Conservation (phyloP, 1,140 invertebrate genomes). For the Pantala flavescens region DNA sequence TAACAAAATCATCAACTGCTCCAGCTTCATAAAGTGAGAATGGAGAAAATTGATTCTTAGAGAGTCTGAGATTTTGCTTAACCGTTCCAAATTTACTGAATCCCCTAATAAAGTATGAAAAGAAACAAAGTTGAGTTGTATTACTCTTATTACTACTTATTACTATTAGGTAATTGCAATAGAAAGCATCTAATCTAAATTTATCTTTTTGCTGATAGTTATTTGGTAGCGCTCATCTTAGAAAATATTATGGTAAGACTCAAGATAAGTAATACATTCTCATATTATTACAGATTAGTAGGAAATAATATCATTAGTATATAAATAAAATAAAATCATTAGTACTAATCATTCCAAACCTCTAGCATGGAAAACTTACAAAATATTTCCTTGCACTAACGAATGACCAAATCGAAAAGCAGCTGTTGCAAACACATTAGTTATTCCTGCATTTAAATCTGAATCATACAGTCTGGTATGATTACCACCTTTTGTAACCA, state of each 20-base stretch:
- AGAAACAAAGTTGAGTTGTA: no score
- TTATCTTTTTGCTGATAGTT: no score
- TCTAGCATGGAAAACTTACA: constrained; percentile 29
- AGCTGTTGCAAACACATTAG: constrained; percentile 52
- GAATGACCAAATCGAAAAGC: constrained; percentile 54
- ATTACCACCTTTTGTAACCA: constrained; percentile 30
- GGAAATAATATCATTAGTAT: no score
- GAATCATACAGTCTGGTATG: constrained; percentile 43
- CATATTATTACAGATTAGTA: no score
- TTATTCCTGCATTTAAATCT: constrained; percentile 45
- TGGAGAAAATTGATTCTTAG: constrained; percentile 40
- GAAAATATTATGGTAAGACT: no score
- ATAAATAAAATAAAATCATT: no score
- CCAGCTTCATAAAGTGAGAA: constrained; percentile 39
- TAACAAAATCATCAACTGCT: constrained; percentile 39
- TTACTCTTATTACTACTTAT: no score
- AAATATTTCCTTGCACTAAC: constrained; percentile 40
- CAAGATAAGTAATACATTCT: no score
- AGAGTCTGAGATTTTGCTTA: constrained; percentile 41
- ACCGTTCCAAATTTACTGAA: constrained; percentile 36
- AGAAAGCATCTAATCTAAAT: no score
- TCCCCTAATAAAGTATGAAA: constrained; percentile 26
- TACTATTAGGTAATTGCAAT: no score
- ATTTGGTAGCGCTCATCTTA: no score
- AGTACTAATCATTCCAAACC: no score